phyloP scores from a whole-genome alignment of 1,140 invertebrate genomes.

The Drosophila subobscura region DNA sequence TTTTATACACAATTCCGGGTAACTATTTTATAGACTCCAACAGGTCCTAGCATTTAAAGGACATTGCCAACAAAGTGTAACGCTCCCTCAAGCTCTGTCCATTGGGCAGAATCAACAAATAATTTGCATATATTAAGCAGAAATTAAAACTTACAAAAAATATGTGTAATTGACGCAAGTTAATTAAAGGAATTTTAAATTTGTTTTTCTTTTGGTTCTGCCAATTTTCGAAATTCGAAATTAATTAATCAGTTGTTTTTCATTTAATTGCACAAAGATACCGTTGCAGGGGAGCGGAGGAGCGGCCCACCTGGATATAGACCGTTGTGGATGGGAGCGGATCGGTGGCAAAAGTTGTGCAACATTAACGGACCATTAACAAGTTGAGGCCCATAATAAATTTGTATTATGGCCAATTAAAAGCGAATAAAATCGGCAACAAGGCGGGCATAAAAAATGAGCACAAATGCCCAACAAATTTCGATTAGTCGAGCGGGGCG shows the following conservation, averaged over 20 bases:
- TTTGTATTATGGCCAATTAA: conserved; percentile 82
- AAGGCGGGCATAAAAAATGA: conserved; percentile 65
- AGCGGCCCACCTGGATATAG: conserved; percentile 15
- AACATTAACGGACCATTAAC: conserved; percentile 79
- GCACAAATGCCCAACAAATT: conserved; percentile 79
- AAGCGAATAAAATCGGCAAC: conserved; percentile 72
- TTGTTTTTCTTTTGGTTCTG: conserved; percentile 5
- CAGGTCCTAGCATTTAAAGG: no score
- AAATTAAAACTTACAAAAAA: conserved; percentile 3
- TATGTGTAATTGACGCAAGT: conserved; percentile 19
- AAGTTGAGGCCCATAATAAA: conserved; percentile 69
- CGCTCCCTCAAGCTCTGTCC: no score
- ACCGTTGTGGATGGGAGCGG: conserved; percentile 24
- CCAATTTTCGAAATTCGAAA: conserved; percentile 46
- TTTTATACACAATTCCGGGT: no score
- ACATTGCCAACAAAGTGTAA: no score
- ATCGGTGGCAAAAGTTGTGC: conserved; percentile 53
- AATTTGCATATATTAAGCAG: not conserved
- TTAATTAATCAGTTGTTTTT: conserved; percentile 53
- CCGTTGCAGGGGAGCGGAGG: not conserved
- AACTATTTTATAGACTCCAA: no score
- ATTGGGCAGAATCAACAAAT: no score
- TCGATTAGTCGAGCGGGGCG: conserved; percentile 69
- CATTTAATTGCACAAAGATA: conserved; percentile 35
- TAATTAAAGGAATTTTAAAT: conserved; percentile 18